Evolutionary conservation across 2,888 invertebrate species (phyloP).

Genomic region (Sturmia bella): DNA sequence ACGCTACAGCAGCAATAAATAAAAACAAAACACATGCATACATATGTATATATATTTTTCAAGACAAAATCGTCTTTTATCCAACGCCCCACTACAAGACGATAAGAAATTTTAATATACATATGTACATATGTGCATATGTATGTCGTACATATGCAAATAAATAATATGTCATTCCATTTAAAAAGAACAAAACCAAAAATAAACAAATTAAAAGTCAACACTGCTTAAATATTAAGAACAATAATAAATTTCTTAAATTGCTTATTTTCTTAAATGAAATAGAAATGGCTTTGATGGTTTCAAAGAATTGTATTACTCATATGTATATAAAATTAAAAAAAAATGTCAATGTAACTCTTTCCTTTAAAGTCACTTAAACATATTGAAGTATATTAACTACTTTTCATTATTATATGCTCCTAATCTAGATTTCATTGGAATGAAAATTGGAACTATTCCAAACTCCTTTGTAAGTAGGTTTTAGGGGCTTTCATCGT

Average conservation of each 20-base stretch:
- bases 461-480: too few relatives aligned
- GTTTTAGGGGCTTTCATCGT: not conserved
- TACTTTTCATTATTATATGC: conserved; percentile 23
- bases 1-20: conserved; percentile 45
- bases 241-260: not conserved
- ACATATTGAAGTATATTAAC: conserved; percentile 3
- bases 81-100: not conserved
- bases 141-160: not conserved
- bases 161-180: conserved; percentile 54
- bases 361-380: conserved; percentile 43
- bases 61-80: not conserved
- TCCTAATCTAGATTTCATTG: too few relatives aligned
- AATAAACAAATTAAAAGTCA: not conserved
- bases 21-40: not conserved
- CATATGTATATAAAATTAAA: not conserved
- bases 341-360: conserved; percentile 11
- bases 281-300: conserved; percentile 12
- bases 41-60: conserved; percentile 49
- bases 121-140: not conserved
- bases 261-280: too few relatives aligned
- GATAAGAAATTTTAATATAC: not conserved
- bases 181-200: conserved; percentile 15
- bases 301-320: conserved; percentile 14
- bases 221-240: not conserved
- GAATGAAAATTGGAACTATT: too few relatives aligned